Percentiles rank a stretch among this genome's conserved stretches.
These are phyloP conservation scores for Apteryx mantelli DNA, from an alignment of 2,113 vertebrate genomes.

Conservation along the genomic window DNA sequence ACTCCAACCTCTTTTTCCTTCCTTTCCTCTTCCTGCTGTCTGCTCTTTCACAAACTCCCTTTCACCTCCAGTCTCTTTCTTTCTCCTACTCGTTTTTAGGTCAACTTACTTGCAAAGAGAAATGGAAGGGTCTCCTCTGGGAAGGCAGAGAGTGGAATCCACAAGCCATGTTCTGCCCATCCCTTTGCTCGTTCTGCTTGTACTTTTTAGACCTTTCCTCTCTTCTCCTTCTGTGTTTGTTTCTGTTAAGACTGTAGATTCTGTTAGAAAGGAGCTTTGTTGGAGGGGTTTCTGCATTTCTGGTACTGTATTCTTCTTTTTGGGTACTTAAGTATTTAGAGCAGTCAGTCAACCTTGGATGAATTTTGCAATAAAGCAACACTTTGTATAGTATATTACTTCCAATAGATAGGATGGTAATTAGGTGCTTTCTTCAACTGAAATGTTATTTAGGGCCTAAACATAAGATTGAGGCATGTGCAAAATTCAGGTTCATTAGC, in stretches of 20 bases:
- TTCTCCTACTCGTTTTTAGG: not conserved
- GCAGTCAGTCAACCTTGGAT: accelerated
- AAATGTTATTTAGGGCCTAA: not conserved
- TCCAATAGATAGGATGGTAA: not conserved
- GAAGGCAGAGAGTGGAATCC: not conserved
- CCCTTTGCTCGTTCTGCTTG: not conserved
- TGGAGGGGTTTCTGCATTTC: not conserved
- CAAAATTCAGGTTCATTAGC: not conserved
- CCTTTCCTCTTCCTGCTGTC: not conserved
- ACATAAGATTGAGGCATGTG: not conserved
- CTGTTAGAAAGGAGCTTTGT: not conserved
- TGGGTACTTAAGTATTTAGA: not conserved
- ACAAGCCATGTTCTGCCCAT: accelerated
- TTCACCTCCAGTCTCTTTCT: not conserved
- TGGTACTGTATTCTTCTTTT: not conserved
- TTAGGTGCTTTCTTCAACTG: not conserved
- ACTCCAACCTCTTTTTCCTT: not conserved
- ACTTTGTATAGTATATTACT: not conserved
- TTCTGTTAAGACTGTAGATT: not conserved
- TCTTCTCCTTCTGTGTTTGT: not conserved
- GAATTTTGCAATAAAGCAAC: not conserved
- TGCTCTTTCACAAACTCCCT: not conserved
- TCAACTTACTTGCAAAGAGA: not conserved
- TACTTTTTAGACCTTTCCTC: not conserved
- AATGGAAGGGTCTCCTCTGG: not conserved